Base-by-base conservation (phyloP, 2,797 vertebrate species). In the Gobionotothen gibberifrons region DNA sequence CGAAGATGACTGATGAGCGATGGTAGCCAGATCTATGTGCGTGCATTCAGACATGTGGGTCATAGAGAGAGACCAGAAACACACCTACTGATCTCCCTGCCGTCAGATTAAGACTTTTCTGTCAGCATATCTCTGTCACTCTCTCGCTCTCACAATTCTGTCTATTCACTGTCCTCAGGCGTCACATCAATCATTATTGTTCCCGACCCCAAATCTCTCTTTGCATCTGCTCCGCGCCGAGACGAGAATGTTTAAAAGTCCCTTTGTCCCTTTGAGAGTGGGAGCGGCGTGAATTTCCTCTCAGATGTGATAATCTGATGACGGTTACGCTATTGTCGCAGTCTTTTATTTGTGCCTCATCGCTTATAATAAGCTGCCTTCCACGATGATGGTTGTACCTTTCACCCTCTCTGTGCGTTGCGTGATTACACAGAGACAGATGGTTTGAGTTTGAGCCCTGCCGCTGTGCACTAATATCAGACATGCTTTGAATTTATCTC, bases 401-500 rank as follows among this genome's bases (percentile, higher is more conserved):
- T 92, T 92, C 88, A 85, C 80, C 78, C 91, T 66, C 69, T 63
- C 65, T 7, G 58, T 9, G 47, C 64, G 21, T 87, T 76, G 83
- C 83, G 83, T 87, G 89, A 90, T 91, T 87, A 81, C 87, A 68
- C 43, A 7, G 69, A 58, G 72, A 83, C 92, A 93, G 78, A 90
- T 92, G 90, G 89, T 93, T 93, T 74, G 67, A 90, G 85, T 94
- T 93, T 90, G 67, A 80, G 89, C 74, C 57, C 75, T 66, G 74
- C 87, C 74, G 56, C 84, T 69, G 22, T 56, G 58, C 76, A 11
- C 90, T 93, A 93, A 92, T 94, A 93, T 93, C 90, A 91, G 90
- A 89, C 83, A 82, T 83, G 90, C 89, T 90, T 91, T 88, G 89
- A 89, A 91, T 93, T 92, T 87, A 92, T 92, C 89, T 90, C 90